Base-by-base conservation (phyloP, 1,140 invertebrate species). In the Phenacoccus solenopsis region DNA sequence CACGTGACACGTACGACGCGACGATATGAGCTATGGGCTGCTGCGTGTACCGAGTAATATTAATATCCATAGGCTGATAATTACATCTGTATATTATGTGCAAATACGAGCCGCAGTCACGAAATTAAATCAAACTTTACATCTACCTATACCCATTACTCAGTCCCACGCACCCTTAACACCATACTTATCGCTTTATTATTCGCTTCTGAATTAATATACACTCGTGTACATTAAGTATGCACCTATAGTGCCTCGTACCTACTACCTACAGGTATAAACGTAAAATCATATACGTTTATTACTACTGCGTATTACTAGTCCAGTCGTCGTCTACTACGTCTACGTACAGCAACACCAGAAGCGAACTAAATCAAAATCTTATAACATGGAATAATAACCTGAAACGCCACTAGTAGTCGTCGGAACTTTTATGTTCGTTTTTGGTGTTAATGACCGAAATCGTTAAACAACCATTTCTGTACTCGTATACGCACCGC, bases 311-410 rank as follows among this genome's bases (percentile, higher is more conserved):
- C n/a, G n/a, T n/a, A n/a, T n/a, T n/a, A n/a, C n/a, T n/a, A n/a
- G n/a, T n/a, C n/a, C n/a, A n/a, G n/a, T n/a, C n/a, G n/a, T n/a
- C n/a, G n/a, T n/a, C n/a, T n/a, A n/a, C n/a, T n/a, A n/a, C n/a
- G n/a, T n/a, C n/a, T n/a, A n/a, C n/a, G n/a, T n/a, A n/a, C 16
- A 49, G 38, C 38, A 49, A 49, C 38, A 49, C 38, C n/a, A 49
- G 38, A 49, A 49, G 38, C 38, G 38, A 49, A n/a, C 38, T 49
- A 49, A 49, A 49, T 49, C 38, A 49, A 49, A 49, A 49, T 49
- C 38, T 49, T 49, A 49, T 49, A 49, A 49, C 38, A n/a, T n/a
- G 3, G 20, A 49, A 49, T 49, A 49, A 49, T 49, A 49, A 49
- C 38, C 38, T n/a, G 38, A 49, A 49, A 49, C 16, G 38, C 38